Base-by-base conservation (phyloP, 2,888 invertebrate genomes). In the Ophion obscuratus region DNA sequence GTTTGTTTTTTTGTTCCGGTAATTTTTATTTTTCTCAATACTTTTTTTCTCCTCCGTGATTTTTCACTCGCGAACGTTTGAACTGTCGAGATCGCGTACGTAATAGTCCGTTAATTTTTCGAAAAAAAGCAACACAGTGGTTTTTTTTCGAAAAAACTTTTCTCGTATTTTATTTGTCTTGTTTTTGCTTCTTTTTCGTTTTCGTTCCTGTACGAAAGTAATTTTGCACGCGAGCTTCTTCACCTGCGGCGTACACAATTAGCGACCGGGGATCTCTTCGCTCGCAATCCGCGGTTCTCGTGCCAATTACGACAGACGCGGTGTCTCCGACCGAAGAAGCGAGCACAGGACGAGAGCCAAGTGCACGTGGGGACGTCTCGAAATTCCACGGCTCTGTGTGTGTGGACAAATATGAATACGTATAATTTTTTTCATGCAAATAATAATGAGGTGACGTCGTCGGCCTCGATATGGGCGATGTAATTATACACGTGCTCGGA, bases 261-360 rank as follows among this genome's bases (percentile, higher is more conserved):
- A 70, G 27, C 61, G 31, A 61, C 24, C 17, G 53, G 70, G 31
- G 20, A 61, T 75, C 66, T 76, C 71, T 83, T 76, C 71, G 67
- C 82, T 76, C 82, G 79, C 79, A 61, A 82, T 75, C 82, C 71
- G 79, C 24, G 61, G 75, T 75, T 83, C 82, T 76, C 82, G 85
- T 85, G 85, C 85, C 82, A 85, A 80, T 85, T 79, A 82, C 82
- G 79, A 82, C 82, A 85, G 82, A 85, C 82, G 71, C 85, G 85
- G 76, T 82, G 85, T 85, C 85, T 83, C 82, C 82, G 66, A 71
- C 44, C 82, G 71, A 47, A 61, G 66, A 67, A 61, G n/a, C n/a
- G 57, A 78, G 20, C 73, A 17, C 17, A 67, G 27, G 20, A 67
- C 31, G 61, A 67, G 82, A 82, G 85, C 79, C 85, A 82, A 85